Percentiles rank a stretch among this genome's conserved stretches.
Evolutionary conservation across 2,797 vertebrate species (phyloP).

Genomic region (Oryzias sinensis): DNA sequence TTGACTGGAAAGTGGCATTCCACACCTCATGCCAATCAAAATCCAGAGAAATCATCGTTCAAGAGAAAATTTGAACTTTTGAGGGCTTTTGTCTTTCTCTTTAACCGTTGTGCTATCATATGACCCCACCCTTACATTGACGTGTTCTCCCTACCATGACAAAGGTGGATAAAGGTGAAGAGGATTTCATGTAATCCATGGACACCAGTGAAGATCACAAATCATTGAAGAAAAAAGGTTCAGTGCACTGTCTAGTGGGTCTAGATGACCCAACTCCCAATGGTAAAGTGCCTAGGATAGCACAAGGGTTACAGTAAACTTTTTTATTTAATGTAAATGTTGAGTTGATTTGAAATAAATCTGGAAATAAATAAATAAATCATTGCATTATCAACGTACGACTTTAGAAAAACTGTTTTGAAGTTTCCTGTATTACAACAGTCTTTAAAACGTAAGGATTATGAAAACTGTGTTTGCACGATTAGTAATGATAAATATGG

Average conservation of each 20-base stretch:
- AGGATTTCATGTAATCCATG: too few relatives aligned
- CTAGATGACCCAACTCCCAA: too few relatives aligned
- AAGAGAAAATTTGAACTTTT: conserved; percentile 92
- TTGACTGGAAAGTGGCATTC: conserved; percentile 75
- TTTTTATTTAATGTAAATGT: too few relatives aligned
- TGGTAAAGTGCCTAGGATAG: too few relatives aligned
- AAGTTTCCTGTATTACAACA: conserved; percentile 84
- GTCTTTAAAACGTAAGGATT: conserved; percentile 93
- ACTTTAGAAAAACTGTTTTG: conserved; percentile 80
- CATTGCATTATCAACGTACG: conserved; percentile 89
- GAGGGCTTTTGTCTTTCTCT: conserved; percentile 94
- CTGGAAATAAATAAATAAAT: conserved; percentile 75
- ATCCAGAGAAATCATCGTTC: conserved; percentile 74
- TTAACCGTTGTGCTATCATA: conserved; percentile 63
- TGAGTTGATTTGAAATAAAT: too few relatives aligned
- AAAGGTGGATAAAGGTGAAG: too few relatives aligned
- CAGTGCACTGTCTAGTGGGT: too few relatives aligned
- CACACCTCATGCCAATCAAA: conserved; percentile 86
- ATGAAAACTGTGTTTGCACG: conserved; percentile 89
- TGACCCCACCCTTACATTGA: too few relatives aligned
- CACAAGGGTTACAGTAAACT: too few relatives aligned
- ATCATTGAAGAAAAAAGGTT: too few relatives aligned
- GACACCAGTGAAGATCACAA: too few relatives aligned
- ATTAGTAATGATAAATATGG: conserved; percentile 84
- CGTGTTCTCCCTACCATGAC: too few relatives aligned